Evolutionary conservation across 2,888 invertebrate species (phyloP).

Genomic region (Branchipolynoe longqiensis): DNA sequence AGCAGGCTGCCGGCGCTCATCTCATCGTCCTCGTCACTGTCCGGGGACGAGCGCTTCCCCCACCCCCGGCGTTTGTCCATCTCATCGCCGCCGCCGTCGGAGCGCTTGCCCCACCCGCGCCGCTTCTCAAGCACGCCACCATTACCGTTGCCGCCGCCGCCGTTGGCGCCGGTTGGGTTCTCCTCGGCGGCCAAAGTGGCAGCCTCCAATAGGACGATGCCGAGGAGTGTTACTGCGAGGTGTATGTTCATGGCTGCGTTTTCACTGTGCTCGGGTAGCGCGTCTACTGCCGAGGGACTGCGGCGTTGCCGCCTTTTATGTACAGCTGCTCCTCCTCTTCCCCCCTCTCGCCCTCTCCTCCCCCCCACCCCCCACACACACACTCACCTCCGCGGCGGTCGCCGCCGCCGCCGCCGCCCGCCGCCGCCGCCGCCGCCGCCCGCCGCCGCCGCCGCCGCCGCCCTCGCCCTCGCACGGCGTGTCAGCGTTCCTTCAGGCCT

Average conservation of each 20-base stretch:
- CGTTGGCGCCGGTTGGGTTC: not conserved
- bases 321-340: no score
- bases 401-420: no score
- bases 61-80: conserved; percentile 60
- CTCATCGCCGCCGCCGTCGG: conserved; percentile 17
- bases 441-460: no score
- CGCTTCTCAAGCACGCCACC: conserved; percentile 59
- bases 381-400: no score
- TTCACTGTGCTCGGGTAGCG: no score
- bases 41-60: conserved; percentile 56
- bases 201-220: conserved; percentile 29
- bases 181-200: conserved; percentile 49
- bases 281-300: no score
- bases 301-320: no score
- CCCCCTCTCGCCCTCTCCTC: no score
- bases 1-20: conserved; percentile 44
- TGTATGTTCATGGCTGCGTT: conserved; percentile 34
- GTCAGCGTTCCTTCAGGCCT: no score
- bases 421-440: no score
- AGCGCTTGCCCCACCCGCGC: conserved; percentile 62
- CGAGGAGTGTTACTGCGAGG: conserved; percentile 10
- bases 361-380: no score
- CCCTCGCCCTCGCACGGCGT: no score
- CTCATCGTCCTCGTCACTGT: not conserved
- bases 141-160: not conserved